These are phyloP conservation scores for Xiphophorus couchianus DNA, from an alignment of 2,113 vertebrate species.

Conservation along the genomic window DNA sequence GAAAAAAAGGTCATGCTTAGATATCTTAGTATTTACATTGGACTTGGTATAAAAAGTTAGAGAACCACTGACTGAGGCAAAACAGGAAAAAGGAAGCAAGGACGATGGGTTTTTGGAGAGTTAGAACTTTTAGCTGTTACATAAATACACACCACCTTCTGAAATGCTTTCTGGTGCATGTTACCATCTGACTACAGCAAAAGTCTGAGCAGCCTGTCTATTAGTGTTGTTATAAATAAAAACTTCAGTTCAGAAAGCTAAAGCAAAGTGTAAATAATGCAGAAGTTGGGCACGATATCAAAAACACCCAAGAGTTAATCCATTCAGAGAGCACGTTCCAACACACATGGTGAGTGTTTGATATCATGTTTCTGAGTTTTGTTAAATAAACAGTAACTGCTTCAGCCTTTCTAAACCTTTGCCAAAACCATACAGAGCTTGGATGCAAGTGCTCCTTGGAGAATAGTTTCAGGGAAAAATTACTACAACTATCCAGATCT, in stretches of 20 bases:
- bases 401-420: neutral
- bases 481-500: neutral
- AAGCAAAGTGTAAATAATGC: neutral
- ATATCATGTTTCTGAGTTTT: neutral
- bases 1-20: too few species aligned
- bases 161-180: neutral
- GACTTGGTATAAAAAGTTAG: neutral
- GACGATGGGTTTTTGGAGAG: neutral
- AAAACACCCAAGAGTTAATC: neutral
- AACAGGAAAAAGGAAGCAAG: neutral
- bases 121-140: neutral
- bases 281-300: neutral
- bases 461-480: neutral
- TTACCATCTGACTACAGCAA: neutral
- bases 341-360: neutral
- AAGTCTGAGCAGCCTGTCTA: neutral
- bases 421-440: neutral
- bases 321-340: neutral
- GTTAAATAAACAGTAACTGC: neutral
- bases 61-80: neutral
- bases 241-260: too few species aligned
- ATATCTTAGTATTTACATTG: neutral
- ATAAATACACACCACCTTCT: neutral
- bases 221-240: constrained; percentile 6
- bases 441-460: neutral